Evolutionary conservation across 2,113 vertebrate genomes (phyloP).

Genomic region (Colinus virginianus): DNA sequence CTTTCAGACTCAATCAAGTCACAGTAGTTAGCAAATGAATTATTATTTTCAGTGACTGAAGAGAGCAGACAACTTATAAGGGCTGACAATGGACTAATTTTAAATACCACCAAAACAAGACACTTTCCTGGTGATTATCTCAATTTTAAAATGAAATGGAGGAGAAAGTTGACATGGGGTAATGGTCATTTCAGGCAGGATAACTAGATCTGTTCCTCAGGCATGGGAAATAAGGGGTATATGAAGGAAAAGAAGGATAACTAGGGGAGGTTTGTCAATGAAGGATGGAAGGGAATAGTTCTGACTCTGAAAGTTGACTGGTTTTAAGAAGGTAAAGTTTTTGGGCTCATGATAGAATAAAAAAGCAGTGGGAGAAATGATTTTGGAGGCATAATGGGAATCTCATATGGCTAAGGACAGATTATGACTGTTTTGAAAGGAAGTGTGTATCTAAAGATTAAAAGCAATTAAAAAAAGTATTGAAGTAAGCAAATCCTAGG

Average conservation of each 20-base stretch:
- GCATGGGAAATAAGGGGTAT: neutral
- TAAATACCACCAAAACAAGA: neutral
- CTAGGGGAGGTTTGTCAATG: neutral
- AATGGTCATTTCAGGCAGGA: neutral
- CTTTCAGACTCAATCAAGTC: neutral
- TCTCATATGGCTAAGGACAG: neutral
- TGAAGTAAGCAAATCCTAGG: neutral
- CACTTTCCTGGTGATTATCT: neutral
- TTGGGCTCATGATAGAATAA: neutral
- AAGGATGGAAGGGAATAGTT: neutral
- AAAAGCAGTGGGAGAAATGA: neutral
- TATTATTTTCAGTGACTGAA: neutral
- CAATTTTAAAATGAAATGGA: neutral
- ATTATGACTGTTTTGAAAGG: neutral
- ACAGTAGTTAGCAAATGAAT: no score
- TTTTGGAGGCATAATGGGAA: neutral
- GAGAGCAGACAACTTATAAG: neutral
- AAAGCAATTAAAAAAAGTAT: neutral
- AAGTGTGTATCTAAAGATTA: neutral
- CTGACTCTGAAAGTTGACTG: neutral
- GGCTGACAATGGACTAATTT: neutral
- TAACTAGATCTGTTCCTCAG: neutral
- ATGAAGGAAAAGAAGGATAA: neutral
- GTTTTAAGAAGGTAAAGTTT: neutral
- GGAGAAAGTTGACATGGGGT: neutral